Base-by-base conservation (phyloP, 1,140 invertebrate species). In the Scaptomyza graminum region DNA sequence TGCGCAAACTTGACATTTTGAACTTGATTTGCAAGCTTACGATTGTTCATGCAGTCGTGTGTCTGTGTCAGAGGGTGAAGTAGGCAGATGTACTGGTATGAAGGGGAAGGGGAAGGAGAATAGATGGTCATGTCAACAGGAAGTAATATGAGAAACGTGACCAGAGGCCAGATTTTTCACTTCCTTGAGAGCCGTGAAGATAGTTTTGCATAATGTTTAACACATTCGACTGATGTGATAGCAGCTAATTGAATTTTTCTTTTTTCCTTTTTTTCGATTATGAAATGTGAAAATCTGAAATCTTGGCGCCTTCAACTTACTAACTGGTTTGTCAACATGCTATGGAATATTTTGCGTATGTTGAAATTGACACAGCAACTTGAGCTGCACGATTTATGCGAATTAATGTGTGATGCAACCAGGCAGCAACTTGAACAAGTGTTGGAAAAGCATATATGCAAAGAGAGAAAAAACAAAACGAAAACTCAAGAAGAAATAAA, bases 1-100 rank as follows among this genome's bases (percentile, higher is more conserved):
- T 16, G 41, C 50, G 44, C 79, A 88, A 87, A 82, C 83, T 87
- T 88, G 83, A 87, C 84, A 89, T 73, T 87, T 88, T 88, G 83
- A 87, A 87, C 83, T 87, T 87, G 79, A 87, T 79, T 76, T 66
- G 63, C 51, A 28, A 43, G 44, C 47, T 22, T 22, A 22, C 18
- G 18, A 47, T 63, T 71, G 66, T 39, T n/a, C 46, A 47, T 39
- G 31, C 22, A 34, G 34, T 57, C 43, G 62, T 31, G 34, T 31
- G 34, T 31, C 13, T 39, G 55, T 46, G 51, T 16, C 41, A 34
- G 18, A 46, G 16, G 13, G 28, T 44, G 18, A 25, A 43, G 25
- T 28, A 31, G 8, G 15, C 6, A 34, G 18, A 15, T n/a, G 3
- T 6, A 18, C 22, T 6, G n/a, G 5, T 18, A 51, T 71, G 34